Evolutionary conservation across 2,888 invertebrate genomes (phyloP).

Genomic region (Lordiphosa andalusiaca): DNA sequence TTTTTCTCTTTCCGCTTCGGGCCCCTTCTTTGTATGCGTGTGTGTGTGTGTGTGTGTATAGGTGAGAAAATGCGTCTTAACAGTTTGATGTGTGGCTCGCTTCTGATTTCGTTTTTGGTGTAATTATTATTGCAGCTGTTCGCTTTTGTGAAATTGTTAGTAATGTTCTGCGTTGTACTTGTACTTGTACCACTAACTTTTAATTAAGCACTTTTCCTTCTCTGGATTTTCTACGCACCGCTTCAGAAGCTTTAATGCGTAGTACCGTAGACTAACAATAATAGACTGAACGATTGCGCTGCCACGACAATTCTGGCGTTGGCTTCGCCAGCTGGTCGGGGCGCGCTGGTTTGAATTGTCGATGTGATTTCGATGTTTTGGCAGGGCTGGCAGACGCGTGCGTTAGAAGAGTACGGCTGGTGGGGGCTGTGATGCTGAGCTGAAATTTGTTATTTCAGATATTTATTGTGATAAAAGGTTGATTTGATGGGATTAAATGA

Average conservation of each 20-base stretch:
- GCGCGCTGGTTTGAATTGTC: no score
- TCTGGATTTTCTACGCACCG: slow-evolving; percentile 55
- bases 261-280: no score
- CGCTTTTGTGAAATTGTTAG: slow-evolving; percentile 32
- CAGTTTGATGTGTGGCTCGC: slow-evolving; percentile 44
- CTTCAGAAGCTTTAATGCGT: slow-evolving; percentile 66
- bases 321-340: no score
- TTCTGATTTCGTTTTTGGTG: slow-evolving; percentile 34
- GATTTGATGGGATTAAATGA: no score
- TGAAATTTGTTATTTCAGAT: no score
- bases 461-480: no score
- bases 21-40: slow-evolving; percentile 50
- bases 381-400: no score
- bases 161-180: slow-evolving; percentile 20
- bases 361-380: no score
- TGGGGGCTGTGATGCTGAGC: no score
- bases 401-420: no score
- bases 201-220: slow-evolving; percentile 38
- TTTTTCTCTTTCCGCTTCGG: slow-evolving; percentile 47
- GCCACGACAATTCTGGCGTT: no score
- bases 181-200: slow-evolving; percentile 24
- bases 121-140: slow-evolving; percentile 20
- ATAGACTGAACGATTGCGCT: no score
- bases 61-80: slow-evolving; percentile 71
- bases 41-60: slow-evolving; percentile 48